Base-by-base conservation (phyloP, 2,113 vertebrate species). In the Hyla sarda region DNA sequence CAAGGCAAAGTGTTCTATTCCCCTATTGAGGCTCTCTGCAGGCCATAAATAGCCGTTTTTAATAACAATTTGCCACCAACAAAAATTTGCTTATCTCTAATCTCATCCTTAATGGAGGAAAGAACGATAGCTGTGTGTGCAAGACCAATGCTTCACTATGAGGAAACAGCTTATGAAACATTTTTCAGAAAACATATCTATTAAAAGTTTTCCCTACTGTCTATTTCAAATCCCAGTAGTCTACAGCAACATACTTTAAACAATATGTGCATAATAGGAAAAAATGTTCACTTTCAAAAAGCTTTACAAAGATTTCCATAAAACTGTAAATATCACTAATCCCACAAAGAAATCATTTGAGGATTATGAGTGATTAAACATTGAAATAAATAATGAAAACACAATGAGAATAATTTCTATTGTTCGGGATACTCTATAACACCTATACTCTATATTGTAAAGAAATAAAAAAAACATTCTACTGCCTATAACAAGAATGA, bases 261-360 rank as follows among this genome's bases (percentile, higher is more conserved):
- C 65, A 69, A 69, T 69, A 69, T 25, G 32, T 8, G 30, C 65
- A 21, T 34, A 30, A 69, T 34, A 21, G 16, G 17, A 34, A 34
- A 69, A 69, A 1, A 69, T 37, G 32, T 69, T 69, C 65, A 19
- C 65, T 21, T 69, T 69, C 32, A 34, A 0, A 34, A 37, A 69
- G 65, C 65, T 69, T 34, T 34, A 69, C 16, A 69, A 69, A 34
- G 32, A 69, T 69, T 69, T 69, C 30, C 32, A 69, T 69, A 19
- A 69, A 69, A 69, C 16, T 69, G 65, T 37, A 69, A 69, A 69
- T 37, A 69, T 69, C 8, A 34, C 65, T 69, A 75, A 47, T 75
- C 41, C 23, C 3, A 75, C 45, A 75, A 48, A n/a, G 41, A 28
- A 25, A 48, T 21, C 13, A 75, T 75, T n/a, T 23, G 34, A n/a